phyloP scores from a whole-genome alignment of 2,888 invertebrate genomes.

The Cosmopolites sordidus region DNA sequence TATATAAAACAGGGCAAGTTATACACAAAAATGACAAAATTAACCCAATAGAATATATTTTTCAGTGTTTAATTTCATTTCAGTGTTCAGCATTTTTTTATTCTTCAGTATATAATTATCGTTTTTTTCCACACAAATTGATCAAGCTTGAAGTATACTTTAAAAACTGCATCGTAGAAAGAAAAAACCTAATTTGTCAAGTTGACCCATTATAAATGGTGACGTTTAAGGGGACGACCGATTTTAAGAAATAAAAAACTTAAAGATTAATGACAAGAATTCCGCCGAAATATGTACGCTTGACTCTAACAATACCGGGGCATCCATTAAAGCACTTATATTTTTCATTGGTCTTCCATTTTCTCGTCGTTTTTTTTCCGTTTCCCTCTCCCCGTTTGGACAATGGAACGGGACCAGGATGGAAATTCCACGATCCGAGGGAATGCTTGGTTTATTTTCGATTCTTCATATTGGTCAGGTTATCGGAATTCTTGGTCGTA shows the following conservation, averaged over 20 bases:
- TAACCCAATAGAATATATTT: too few species aligned
- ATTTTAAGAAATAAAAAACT: conserved; percentile 25
- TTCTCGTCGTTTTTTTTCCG: conserved; percentile 12
- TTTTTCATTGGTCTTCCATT: conserved; percentile 26
- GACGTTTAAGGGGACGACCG: background rate
- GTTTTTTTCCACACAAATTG: too few species aligned
- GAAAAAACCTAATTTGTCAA: conserved; percentile 13
- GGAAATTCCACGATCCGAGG: conserved; percentile 13
- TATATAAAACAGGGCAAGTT: too few species aligned
- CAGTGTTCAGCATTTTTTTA: too few species aligned
- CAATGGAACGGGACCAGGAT: background rate
- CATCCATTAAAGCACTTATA: conserved; percentile 27
- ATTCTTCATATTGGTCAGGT: conserved; percentile 13
- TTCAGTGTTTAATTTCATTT: too few species aligned
- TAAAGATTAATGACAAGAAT: conserved; percentile 26
- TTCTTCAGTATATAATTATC: too few species aligned
- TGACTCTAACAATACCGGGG: conserved; percentile 21
- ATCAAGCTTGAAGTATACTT: too few species aligned
- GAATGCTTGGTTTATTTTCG: conserved; percentile 21
- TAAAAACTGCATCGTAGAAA: too few species aligned
- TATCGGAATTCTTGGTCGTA: conserved; percentile 12
- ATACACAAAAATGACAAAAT: too few species aligned
- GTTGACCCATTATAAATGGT: conserved; percentile 12
- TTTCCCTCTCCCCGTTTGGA: background rate
- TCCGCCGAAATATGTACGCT: conserved; percentile 25